Evolutionary conservation across 2,888 invertebrate genomes (phyloP).

Genomic region (Machimus rusticus): DNA sequence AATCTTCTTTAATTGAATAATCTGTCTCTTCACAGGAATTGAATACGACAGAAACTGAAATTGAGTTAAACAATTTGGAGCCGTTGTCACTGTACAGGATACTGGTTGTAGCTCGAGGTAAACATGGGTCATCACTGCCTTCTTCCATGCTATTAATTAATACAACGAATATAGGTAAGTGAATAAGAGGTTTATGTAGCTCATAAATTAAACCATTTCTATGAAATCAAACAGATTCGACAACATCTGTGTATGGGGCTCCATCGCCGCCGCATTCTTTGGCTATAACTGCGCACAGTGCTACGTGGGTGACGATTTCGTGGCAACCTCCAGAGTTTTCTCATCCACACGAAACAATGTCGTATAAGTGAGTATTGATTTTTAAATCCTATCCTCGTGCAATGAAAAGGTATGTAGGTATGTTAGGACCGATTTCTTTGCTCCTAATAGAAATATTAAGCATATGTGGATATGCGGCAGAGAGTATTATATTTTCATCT

Average conservation of each 20-base stretch:
- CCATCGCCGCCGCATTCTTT: slow-evolving; percentile 84
- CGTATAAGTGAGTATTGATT: slow-evolving; percentile 70
- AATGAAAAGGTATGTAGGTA: neutral
- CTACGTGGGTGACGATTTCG: slow-evolving; percentile 80
- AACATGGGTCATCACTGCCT: slow-evolving; percentile 81
- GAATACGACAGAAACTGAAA: slow-evolving; percentile 71
- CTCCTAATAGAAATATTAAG: neutral
- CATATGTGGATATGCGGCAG: neutral
- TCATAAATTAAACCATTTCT: slow-evolving; percentile 47
- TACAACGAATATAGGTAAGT: slow-evolving; percentile 68
- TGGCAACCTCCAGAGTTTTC: slow-evolving; percentile 89
- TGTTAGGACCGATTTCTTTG: neutral
- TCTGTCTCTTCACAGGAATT: slow-evolving; percentile 67
- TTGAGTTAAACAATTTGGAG: slow-evolving; percentile 71
- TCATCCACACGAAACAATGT: slow-evolving; percentile 78
- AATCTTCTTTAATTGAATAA: slow-evolving; percentile 28
- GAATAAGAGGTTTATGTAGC: neutral
- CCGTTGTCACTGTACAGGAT: slow-evolving; percentile 77
- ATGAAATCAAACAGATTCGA: slow-evolving; percentile 53
- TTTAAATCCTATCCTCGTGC: neutral
- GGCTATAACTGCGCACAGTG: slow-evolving; percentile 79
- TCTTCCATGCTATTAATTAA: slow-evolving; percentile 82
- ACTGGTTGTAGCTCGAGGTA: slow-evolving; percentile 80
- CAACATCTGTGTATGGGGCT: slow-evolving; percentile 68
- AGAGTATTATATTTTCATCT: neutral